A percentile compares a stretch with the other conserved stretches of the same genome.
Evolutionary conservation across 1,140 invertebrate species (phyloP).

Genomic region (Scaptomyza montana): DNA sequence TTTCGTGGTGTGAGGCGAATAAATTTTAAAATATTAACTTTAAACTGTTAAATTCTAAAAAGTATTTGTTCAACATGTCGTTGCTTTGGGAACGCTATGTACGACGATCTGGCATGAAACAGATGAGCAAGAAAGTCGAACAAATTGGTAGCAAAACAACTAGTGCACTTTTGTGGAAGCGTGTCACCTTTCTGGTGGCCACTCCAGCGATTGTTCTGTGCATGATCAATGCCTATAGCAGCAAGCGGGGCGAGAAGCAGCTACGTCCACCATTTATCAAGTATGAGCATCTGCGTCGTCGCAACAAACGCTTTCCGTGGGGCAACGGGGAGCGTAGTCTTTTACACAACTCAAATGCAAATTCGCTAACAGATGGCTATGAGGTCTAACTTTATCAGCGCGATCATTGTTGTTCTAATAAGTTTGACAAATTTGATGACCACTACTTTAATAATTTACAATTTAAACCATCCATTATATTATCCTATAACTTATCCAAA

Average conservation of each 20-base stretch:
- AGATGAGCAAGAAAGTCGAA: conserved; percentile 11
- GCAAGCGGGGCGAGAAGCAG: conserved; percentile 83
- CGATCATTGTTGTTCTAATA: too few species aligned
- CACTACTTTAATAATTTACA: too few species aligned
- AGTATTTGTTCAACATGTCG: conserved; percentile 21
- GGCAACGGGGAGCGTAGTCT: conserved; percentile 92
- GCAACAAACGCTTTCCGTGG: conserved; percentile 92
- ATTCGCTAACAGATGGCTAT: conserved; percentile 91
- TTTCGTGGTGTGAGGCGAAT: conserved; percentile 8
- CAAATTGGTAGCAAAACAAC: conserved; percentile 3
- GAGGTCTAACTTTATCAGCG: conserved; percentile 84
- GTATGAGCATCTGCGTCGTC: conserved; percentile 89
- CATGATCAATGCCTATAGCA: conserved; percentile 88
- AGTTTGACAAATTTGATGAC: too few species aligned
- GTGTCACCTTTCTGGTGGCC: conserved; percentile 88
- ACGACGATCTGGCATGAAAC: neutral
- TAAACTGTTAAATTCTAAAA: neutral
- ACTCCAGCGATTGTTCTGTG: conserved; percentile 87
- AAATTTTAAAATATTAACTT: neutral
- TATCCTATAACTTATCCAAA: too few species aligned
- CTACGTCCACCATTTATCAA: conserved; percentile 86
- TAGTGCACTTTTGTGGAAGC: conserved; percentile 85
- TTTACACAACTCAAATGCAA: conserved; percentile 90
- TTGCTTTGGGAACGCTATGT: conserved; percentile 36
- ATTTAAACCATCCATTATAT: too few species aligned